Base-by-base conservation (phyloP, 2,797 vertebrate species). In the Uromys caudimaculatus region DNA sequence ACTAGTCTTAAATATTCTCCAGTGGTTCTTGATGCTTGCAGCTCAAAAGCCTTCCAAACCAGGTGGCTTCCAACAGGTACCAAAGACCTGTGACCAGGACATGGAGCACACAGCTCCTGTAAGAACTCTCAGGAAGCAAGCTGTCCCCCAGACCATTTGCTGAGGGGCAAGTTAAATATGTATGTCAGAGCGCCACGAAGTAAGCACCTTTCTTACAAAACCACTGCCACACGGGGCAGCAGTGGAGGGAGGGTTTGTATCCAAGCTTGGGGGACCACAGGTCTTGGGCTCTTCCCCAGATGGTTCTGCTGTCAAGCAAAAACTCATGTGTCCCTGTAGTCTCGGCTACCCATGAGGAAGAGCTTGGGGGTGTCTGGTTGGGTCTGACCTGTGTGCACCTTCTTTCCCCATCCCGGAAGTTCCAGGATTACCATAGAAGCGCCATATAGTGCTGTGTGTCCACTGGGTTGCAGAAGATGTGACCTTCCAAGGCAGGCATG, bases 381-480 rank as follows among this genome's bases (percentile, higher is more conserved):
- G 19, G 6, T 24, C 47, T 29, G 23, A 35, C 1, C 44, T 9
- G 16, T 71, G 71, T 14, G 0, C 2, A 24, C 7, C 10, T 24
- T 62, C 67, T 13, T 47, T 41, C n/a, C 41, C 4, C 29, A 0
- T 6, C 12, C 69, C 62, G 3, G 29, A 29, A 47, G 35, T 35
- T 10, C 82, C 60, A 62, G 27, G 52, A 96, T 98, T 98, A 99
- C 99, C 99, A 99, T 93, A 99, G 97, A 93, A 99, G 98, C 16
- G 99, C 99, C 99, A 99, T 99, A 97, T 99, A 99, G 0, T 98
- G 98, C 76, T 97, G 89, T 17, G 93, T 78, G 89, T 99, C 98
- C 9, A 99, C 99, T 0, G 99, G 99, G 97, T 99, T 99, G 98
- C 99, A 99, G 98, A 99, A 99, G 97, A 99, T 95, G 97, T 99